These are phyloP conservation scores for Chiropotes sagulatus DNA, from an alignment of 2,797 vertebrate genomes.

Conservation along the genomic window DNA sequence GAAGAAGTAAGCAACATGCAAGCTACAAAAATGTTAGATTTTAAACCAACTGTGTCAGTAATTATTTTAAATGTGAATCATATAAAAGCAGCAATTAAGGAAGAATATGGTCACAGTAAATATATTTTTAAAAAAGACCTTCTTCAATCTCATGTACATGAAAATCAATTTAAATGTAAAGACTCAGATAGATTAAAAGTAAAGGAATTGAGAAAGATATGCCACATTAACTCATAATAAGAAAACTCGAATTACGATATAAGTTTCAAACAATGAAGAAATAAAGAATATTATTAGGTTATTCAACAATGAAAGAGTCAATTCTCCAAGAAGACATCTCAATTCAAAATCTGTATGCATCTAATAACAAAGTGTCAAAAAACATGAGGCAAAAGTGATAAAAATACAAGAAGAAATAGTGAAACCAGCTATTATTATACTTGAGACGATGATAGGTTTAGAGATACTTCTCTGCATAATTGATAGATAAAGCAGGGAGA, in stretches of 20 bases:
- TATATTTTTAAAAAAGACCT: background rate
- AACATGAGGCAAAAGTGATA: background rate
- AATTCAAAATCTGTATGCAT: background rate
- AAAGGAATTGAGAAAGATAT: background rate
- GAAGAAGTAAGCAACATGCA: background rate
- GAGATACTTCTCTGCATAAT: background rate
- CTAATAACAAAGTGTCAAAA: background rate
- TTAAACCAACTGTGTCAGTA: background rate
- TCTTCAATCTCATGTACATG: background rate
- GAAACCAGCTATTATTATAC: background rate
- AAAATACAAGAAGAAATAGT: background rate
- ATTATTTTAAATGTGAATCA: background rate
- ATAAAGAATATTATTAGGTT: background rate
- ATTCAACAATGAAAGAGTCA: background rate
- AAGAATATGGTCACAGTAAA: background rate
- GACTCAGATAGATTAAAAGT: background rate
- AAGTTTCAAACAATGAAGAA: background rate
- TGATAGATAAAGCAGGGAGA: background rate
- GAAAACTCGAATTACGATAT: background rate
- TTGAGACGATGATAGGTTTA: background rate
- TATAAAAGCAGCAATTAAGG: background rate
- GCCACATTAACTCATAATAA: background rate
- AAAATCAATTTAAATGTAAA: background rate
- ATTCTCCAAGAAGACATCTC: background rate
- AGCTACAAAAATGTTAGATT: background rate